Conservation (phyloP, 2,113 vertebrate genomes). For the Ptilorrhoa leucosticta region DNA sequence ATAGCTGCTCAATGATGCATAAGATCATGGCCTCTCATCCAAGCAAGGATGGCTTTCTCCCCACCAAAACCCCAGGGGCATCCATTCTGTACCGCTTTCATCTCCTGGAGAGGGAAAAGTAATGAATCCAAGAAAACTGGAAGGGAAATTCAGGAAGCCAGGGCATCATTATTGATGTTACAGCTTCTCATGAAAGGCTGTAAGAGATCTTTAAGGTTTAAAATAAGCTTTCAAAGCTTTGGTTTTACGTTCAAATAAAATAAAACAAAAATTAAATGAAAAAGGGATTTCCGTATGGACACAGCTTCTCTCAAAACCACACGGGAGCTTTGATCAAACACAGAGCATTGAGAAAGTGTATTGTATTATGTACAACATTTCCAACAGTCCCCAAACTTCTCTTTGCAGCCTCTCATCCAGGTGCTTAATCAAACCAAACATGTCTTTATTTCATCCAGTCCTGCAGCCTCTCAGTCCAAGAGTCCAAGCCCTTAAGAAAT, state of each 20-base stretch:
- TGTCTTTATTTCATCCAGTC: neutral
- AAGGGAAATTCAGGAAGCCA: conserved; percentile 11
- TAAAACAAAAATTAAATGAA: conserved; percentile 25
- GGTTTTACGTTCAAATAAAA: neutral
- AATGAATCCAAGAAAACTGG: neutral
- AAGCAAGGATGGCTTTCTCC: neutral
- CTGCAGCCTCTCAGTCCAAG: neutral
- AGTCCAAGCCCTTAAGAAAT: neutral
- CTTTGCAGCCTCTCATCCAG: neutral
- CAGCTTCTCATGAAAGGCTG: conserved; percentile 1
- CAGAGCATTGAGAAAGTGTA: neutral
- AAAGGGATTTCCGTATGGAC: conserved; percentile 30
- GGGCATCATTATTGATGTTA: conserved; percentile 8
- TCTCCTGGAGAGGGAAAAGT: neutral
- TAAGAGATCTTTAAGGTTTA: conserved; percentile 6
- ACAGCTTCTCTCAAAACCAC: neutral
- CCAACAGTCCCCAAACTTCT: neutral
- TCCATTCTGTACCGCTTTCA: neutral
- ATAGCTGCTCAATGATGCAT: neutral
- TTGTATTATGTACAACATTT: neutral
- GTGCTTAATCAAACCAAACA: conserved; percentile 19
- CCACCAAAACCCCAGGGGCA: neutral
- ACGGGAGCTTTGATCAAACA: neutral
- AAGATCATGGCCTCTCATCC: neutral
- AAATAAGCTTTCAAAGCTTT: neutral